phyloP scores from a whole-genome alignment of 2,113 vertebrate genomes.

The Tamias sibiricus region DNA sequence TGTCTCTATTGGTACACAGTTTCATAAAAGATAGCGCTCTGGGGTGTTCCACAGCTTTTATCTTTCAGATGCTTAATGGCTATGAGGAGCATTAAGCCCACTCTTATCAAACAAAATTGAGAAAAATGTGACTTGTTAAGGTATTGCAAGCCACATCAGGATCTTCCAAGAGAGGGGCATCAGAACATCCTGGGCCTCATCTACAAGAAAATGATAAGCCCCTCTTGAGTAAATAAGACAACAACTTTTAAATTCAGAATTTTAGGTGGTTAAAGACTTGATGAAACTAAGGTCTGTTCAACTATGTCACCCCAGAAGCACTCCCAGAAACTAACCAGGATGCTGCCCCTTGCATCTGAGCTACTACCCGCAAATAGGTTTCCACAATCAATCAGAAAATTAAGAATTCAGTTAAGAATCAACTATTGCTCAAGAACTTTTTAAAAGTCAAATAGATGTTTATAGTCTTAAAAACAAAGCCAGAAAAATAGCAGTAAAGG shows the following conservation, averaged over 20 bases:
- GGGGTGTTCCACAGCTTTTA: constrained; percentile 86
- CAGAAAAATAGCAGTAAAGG: neutral
- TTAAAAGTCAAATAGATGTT: neutral
- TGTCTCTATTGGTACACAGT: constrained; percentile 83
- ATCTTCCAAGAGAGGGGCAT: constrained; percentile 63
- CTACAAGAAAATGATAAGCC: constrained; percentile 50
- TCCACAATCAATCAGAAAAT: neutral
- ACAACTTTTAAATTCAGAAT: constrained; percentile 60
- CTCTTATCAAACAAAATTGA: constrained; percentile 82
- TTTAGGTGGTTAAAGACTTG: neutral
- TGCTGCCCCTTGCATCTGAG: neutral
- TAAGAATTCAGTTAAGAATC: neutral
- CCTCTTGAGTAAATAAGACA: constrained; percentile 21
- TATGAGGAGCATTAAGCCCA: constrained; percentile 84
- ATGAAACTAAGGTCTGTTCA: neutral
- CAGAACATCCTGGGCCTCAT: neutral
- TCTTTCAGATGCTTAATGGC: constrained; percentile 86
- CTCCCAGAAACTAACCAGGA: neutral
- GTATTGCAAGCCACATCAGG: constrained; percentile 66
- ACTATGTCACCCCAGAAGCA: neutral
- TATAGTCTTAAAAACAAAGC: constrained; percentile 32
- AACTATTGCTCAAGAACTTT: neutral
- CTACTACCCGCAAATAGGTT: neutral
- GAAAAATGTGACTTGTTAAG: constrained; percentile 66
- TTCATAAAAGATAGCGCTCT: constrained; percentile 77